Conservation (phyloP, 92 coral and sea anemone species). For the Paragorgia papillata region DNA sequence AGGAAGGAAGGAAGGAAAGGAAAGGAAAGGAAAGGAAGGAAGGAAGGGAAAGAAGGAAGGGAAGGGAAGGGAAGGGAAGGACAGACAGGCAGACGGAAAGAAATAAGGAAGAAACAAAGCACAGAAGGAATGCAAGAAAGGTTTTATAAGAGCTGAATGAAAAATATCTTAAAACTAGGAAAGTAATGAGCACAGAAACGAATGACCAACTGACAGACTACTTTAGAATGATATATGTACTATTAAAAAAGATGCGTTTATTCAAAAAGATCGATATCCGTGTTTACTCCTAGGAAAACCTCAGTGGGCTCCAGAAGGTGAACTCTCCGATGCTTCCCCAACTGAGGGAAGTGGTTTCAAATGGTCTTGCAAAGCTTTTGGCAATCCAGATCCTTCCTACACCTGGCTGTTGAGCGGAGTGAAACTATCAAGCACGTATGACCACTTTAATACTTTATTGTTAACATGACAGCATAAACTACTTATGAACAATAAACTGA, state of each 20-base stretch:
- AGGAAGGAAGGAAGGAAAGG: not conserved
- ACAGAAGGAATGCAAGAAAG: not conserved
- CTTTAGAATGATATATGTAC: not conserved
- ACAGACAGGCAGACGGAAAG: not conserved
- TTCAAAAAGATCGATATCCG: too few relatives aligned
- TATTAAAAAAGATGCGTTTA: too few relatives aligned
- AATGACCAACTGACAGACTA: not conserved
- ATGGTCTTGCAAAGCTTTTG: conserved; percentile 69
- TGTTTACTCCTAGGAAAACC: conserved; percentile 20
- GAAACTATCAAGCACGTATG: not conserved
- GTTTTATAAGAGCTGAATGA: too few relatives aligned
- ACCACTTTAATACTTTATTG: not conserved
- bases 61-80: not conserved
- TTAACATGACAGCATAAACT: not conserved
- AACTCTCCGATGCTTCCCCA: not conserved
- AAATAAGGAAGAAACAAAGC: not conserved
- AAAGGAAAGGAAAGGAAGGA: too few relatives aligned
- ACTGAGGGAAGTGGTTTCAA: conserved; percentile 44
- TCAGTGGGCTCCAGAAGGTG: conserved; percentile 5
- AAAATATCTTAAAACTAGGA: not conserved
- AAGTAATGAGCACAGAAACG: not conserved
- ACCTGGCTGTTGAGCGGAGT: conserved; percentile 49
- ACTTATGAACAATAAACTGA: too few relatives aligned
- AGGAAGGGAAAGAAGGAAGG: not conserved
- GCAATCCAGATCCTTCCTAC: conserved; percentile 66